Evolutionary conservation across 1,140 invertebrate species (phyloP), one percentile per base, ranked within the genome.

Genomic region (Drosophila asahinai): DNA sequence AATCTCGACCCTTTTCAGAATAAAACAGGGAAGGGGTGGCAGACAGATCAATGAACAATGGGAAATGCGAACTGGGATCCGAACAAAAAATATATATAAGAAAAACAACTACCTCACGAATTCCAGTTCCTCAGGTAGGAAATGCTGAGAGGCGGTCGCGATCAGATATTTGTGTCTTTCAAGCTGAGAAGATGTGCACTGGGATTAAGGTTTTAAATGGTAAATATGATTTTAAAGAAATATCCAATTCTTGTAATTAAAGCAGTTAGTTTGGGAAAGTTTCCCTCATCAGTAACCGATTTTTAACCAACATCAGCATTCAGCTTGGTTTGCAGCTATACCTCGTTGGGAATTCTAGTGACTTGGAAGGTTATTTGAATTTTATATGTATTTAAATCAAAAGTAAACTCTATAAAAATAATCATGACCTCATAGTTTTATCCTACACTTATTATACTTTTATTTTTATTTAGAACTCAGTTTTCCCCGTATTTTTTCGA

Each of bases 31-130:
- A 62, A 64, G 63, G 55, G 54, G 55, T 43, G 67, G 67, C 70
- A 60, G 70, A 73, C 86, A 73, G 70, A 73, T 73, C 70, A 73
- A 73, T 73, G 70, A 73, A 73, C 70, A 73, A 73, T 73, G 70
- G 70, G 70, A 73, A 73, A 73, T 73, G 70, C 70, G 70, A 73
- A 73, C 70, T 73, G 70, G 54, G 67, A 72, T 72, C 54, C 67
- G 70, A 72, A 60, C 40, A 6, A 54, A 54, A 40, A 12, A 51
- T 4, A 52, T 19, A 33, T 54, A 33, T 19, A 14, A 25, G 27
- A 67, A 67, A 54, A 54, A 67, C 19, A 70, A 67, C 67, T 38
- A 40, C 67, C 27, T 51, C 67, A 71, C 42, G 68, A 72, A 73
- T 73, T 72, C 70, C 54, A 73, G 70, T 73, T 72, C 67, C 27